Evolutionary conservation across 2,113 vertebrate genomes (phyloP).

Genomic region (Laticauda colubrina): DNA sequence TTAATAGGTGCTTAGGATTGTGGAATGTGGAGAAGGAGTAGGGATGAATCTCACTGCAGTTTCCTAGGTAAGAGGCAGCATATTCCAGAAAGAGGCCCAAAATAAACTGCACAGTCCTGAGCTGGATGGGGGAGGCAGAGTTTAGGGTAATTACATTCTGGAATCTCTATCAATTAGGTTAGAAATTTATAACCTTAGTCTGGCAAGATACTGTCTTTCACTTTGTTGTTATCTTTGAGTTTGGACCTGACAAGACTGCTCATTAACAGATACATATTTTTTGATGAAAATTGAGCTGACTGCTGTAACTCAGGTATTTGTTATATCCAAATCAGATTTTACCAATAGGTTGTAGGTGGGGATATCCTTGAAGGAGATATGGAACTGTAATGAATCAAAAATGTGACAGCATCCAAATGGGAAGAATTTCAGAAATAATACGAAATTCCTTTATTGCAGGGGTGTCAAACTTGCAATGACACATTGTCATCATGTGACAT

Average conservation of each 20-base stretch:
- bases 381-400: neutral
- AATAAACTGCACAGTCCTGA: neutral
- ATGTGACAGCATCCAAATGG: neutral
- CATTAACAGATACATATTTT: neutral
- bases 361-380: neutral
- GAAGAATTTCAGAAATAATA: neutral
- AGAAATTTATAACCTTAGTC: neutral
- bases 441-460: neutral
- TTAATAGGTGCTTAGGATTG: neutral
- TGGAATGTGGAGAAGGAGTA: neutral
- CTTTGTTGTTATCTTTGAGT: neutral
- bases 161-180: neutral
- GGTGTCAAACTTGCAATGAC: no score
- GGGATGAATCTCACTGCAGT: neutral
- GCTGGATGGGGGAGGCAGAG: no score
- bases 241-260: neutral
- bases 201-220: neutral
- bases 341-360: neutral
- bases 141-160: neutral
- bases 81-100: neutral
- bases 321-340: neutral
- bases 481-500: no score
- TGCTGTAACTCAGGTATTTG: neutral
- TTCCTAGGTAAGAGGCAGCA: neutral
- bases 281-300: neutral